Conservation (phyloP, 2,797 vertebrate genomes). For the Cichlasoma orientale region DNA sequence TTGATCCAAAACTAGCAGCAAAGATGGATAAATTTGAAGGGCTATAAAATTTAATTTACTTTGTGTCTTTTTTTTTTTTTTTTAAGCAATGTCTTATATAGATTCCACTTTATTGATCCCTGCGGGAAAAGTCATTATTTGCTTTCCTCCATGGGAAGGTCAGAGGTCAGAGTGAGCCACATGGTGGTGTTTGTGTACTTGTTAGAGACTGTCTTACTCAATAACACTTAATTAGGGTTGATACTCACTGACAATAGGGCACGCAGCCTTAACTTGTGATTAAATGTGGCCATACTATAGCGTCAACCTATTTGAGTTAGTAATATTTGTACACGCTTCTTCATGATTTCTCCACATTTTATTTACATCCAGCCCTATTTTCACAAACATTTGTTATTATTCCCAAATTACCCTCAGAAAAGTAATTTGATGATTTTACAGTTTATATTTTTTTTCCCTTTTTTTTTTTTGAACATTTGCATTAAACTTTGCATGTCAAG, state of each 20-base stretch:
- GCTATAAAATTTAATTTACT: conserved; percentile 40
- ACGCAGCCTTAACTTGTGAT: neutral
- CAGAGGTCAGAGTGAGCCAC: conserved; percentile 42
- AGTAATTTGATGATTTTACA: neutral
- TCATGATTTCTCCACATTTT: neutral
- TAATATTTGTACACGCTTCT: neutral
- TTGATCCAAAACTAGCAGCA: conserved; percentile 15
- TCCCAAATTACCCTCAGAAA: neutral
- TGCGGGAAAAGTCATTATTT: conserved; percentile 21
- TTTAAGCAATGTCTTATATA: neutral
- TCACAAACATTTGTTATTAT: neutral
- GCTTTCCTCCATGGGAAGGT: conserved; percentile 23
- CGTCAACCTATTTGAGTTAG: neutral
- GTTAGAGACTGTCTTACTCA: conserved; percentile 27
- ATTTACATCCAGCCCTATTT: neutral
- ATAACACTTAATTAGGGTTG: conserved; percentile 35
- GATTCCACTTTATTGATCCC: conserved; percentile 43
- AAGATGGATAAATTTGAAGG: conserved; percentile 5
- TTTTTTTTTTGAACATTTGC: neutral
- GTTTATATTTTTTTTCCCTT: neutral
- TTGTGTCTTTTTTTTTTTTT: neutral
- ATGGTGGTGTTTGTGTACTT: conserved; percentile 6
- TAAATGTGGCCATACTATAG: neutral
- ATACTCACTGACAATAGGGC: neutral
- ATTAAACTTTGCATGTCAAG: neutral